A percentile compares a stretch with the other conserved stretches of the same genome.
These are phyloP conservation scores for Lepidocyrtinus sp. DNA, from an alignment of 2,888 invertebrate species.

Conservation along the genomic window DNA sequence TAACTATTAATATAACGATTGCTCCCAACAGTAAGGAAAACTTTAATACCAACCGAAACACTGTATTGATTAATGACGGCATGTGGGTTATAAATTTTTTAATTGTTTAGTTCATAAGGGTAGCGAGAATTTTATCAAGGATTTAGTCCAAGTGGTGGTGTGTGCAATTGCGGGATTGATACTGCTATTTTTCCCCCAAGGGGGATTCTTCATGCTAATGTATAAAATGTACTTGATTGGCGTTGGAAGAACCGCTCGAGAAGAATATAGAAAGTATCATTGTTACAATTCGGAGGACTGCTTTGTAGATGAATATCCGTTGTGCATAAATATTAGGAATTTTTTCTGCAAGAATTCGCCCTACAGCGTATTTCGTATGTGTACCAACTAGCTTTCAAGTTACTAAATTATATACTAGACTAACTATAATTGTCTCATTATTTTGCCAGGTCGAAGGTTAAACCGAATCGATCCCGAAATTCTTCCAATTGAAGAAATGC, in stretches of 20 bases:
- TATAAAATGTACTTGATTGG: constrained; percentile 46
- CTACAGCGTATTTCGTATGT: constrained; percentile 45
- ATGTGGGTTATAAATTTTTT: background rate
- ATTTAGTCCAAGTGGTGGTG: background rate
- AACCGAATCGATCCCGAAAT: constrained; percentile 18
- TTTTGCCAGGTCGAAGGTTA: background rate
- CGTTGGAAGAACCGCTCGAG: constrained; percentile 34
- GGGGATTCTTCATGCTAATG: constrained; percentile 42
- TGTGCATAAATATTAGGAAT: constrained; percentile 16
- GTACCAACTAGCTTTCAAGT: background rate
- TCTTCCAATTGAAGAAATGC: constrained; percentile 8
- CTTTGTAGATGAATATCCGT: constrained; percentile 21
- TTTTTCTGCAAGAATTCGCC: constrained; percentile 26
- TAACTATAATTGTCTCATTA: background rate
- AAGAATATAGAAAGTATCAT: constrained; percentile 35
- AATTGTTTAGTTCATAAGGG: constrained; percentile 21
- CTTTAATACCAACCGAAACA: too few species aligned
- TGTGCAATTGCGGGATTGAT: constrained; percentile 2
- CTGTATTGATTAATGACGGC: too few species aligned
- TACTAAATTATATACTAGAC: too few species aligned
- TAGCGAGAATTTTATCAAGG: background rate
- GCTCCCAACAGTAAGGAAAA: background rate
- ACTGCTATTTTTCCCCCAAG: constrained; percentile 43
- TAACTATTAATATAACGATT: constrained; percentile 20
- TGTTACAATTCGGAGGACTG: constrained; percentile 30